Evolutionary conservation across 1,140 invertebrate species (phyloP).

Genomic region (Pemphigus obesinymphae): DNA sequence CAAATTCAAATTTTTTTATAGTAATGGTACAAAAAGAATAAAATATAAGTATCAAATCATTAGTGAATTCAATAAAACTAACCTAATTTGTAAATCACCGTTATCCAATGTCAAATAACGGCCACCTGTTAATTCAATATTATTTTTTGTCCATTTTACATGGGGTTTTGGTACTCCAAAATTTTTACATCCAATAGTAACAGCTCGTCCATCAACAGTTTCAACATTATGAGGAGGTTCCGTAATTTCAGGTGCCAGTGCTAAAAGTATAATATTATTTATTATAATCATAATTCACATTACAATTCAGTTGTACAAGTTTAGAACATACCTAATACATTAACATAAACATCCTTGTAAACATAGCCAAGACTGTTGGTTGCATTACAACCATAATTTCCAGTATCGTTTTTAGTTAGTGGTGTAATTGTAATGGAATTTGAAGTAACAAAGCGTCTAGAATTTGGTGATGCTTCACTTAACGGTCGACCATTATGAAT

Average conservation of each 20-base stretch:
- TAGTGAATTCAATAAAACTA: conserved; percentile 6
- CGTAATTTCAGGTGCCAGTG: conserved; percentile 83
- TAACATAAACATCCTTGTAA: conserved; percentile 96
- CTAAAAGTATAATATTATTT: conserved; percentile 51
- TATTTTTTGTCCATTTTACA: conserved; percentile 88
- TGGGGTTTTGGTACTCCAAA: conserved; percentile 91
- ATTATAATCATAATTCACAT: neutral
- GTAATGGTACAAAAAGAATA: too few relatives aligned
- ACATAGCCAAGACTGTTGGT: conserved; percentile 97
- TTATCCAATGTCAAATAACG: conserved; percentile 65
- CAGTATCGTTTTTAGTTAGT: conserved; percentile 84
- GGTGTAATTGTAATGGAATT: conserved; percentile 79
- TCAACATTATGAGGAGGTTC: conserved; percentile 72
- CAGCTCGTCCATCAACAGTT: conserved; percentile 76
- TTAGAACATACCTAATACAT: conserved; percentile 71
- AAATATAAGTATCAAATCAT: too few relatives aligned
- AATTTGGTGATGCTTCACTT: conserved; percentile 67
- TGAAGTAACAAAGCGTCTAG: conserved; percentile 59
- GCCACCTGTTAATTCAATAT: conserved; percentile 77
- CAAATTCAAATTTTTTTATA: too few relatives aligned
- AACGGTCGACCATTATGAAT: conserved; percentile 93
- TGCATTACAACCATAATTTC: conserved; percentile 98
- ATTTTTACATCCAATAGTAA: conserved; percentile 84
- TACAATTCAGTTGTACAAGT: neutral
- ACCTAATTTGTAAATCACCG: conserved; percentile 79